Percentiles rank a stretch among this genome's conserved stretches.
These are phyloP conservation scores for Protobothrops flavoviridis DNA, from an alignment of 2,113 vertebrate genomes.

Conservation along the genomic window DNA sequence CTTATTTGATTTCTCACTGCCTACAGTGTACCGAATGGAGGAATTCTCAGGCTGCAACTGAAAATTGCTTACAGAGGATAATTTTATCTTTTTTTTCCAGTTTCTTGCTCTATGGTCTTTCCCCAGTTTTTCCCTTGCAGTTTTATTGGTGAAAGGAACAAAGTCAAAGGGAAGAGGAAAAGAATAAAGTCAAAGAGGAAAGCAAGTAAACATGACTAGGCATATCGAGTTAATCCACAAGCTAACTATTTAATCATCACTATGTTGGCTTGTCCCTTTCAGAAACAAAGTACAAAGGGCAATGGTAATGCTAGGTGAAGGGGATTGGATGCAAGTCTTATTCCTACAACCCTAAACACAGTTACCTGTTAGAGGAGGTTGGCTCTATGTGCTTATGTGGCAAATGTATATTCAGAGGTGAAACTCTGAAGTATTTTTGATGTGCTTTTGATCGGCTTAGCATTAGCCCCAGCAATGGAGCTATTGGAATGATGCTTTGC, in stretches of 20 bases:
- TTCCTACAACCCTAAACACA: not conserved
- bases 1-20: not conserved
- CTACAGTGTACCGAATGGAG: not conserved
- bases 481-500: not conserved
- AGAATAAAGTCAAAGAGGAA: not conserved
- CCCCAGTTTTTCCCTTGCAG: not conserved
- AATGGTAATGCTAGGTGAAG: not conserved
- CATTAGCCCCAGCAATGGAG: not conserved
- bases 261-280: not conserved
- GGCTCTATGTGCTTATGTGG: not conserved
- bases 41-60: too few relatives aligned
- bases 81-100: not conserved
- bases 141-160: not conserved
- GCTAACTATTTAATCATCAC: not conserved
- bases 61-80: not conserved
- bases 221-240: not conserved
- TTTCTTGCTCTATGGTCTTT: not conserved
- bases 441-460: not conserved
- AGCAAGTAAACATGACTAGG: not conserved
- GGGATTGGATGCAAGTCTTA: not conserved
- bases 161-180: not conserved
- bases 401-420: not conserved
- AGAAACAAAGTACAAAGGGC: not conserved
- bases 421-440: not conserved
- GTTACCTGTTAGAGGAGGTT: not conserved